A percentile compares a stretch with the other conserved stretches of the same genome.
phyloP scores from a whole-genome alignment of 2,888 invertebrate species.

The Galeruca laticollis region DNA sequence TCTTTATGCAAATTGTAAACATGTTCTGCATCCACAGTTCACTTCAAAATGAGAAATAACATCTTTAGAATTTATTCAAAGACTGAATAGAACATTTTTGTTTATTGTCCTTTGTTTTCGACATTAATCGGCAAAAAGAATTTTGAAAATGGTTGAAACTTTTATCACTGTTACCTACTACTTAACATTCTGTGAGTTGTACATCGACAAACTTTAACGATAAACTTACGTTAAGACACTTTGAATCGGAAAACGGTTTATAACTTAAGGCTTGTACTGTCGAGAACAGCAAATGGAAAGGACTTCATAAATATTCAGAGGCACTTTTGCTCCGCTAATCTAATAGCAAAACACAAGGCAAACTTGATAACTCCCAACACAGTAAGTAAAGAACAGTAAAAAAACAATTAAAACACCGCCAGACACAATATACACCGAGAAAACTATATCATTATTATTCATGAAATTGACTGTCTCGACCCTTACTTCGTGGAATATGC shows the following conservation, averaged over 20 bases:
- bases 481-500: too few relatives aligned
- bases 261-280: conserved; percentile 35
- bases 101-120: too few relatives aligned
- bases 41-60: too few relatives aligned
- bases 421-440: not conserved
- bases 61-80: too few relatives aligned
- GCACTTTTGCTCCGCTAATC: conserved; percentile 43
- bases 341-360: conserved; percentile 36
- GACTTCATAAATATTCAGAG: conserved; percentile 45
- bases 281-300: conserved; percentile 39
- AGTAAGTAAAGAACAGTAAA: conserved; percentile 28
- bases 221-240: conserved; percentile 35
- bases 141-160: too few relatives aligned
- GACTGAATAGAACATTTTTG: too few relatives aligned
- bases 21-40: too few relatives aligned
- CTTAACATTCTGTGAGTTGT: conserved; percentile 36
- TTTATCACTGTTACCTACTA: not conserved
- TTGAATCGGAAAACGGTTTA: conserved; percentile 37
- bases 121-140: too few relatives aligned
- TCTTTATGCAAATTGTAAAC: not conserved
- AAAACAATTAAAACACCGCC: conserved; percentile 26
- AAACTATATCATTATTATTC: too few relatives aligned
- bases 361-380: conserved; percentile 37
- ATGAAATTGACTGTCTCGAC: too few relatives aligned
- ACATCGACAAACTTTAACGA: conserved; percentile 38